Percentiles rank a stretch among this genome's conserved stretches.
Evolutionary conservation across 2,797 vertebrate species (phyloP).

Genomic region (Myiothlypis chrysogaster): DNA sequence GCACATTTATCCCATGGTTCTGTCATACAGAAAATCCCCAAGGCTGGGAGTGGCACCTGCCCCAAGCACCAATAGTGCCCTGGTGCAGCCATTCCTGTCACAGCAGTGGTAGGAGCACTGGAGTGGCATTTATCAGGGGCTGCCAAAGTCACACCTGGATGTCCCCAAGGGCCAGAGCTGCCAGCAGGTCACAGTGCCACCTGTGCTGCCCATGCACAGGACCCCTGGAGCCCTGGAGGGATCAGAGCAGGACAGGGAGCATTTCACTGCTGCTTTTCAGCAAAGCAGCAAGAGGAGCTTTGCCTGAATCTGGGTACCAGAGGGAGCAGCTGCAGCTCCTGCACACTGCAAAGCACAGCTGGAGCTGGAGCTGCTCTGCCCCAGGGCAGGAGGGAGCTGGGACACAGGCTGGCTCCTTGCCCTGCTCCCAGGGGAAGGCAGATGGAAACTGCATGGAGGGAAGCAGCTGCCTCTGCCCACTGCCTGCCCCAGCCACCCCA

Average conservation of each 20-base stretch:
- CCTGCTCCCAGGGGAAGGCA: not conserved
- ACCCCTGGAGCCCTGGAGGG: not conserved
- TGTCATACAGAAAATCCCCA: not conserved
- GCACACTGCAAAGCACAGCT: not conserved
- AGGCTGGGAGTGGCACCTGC: not conserved
- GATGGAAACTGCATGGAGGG: not conserved
- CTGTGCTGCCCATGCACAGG: not conserved
- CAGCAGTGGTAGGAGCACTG: fast-evolving
- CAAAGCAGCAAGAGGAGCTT: not conserved
- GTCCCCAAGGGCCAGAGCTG: not conserved
- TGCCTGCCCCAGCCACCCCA: not conserved
- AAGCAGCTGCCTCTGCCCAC: not conserved
- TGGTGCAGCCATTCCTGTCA: not conserved
- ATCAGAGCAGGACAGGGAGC: not conserved
- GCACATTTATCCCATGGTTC: not conserved
- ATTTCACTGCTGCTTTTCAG: not conserved
- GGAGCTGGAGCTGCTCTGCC: not conserved
- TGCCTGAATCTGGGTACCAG: too few species aligned
- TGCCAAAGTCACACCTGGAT: not conserved
- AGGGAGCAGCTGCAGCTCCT: not conserved
- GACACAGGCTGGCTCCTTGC: not conserved
- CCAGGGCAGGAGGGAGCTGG: fast-evolving
- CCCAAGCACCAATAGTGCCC: not conserved
- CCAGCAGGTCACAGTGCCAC: not conserved
- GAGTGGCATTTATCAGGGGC: fast-evolving